Conservation (phyloP, 2,888 invertebrate genomes). For the Ceramica pisi region DNA sequence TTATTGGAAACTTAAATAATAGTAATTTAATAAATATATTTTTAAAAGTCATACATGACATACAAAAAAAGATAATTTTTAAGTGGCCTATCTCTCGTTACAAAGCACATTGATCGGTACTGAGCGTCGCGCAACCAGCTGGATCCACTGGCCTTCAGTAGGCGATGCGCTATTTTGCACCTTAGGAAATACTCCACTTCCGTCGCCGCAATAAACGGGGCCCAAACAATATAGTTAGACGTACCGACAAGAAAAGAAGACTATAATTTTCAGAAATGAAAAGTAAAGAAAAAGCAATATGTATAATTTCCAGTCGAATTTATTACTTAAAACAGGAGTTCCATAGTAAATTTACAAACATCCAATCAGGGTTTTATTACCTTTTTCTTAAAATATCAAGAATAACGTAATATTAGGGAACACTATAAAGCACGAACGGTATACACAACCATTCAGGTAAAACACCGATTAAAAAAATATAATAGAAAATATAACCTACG, state of each 20-base stretch:
- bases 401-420: background rate
- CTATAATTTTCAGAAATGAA: background rate
- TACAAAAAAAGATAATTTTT: no score
- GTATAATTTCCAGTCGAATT: conserved; percentile 1
- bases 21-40: no score
- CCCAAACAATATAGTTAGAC: no score
- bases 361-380: background rate
- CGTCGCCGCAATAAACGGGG: no score
- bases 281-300: background rate
- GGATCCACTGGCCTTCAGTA: no score
- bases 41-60: no score
- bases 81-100: no score
- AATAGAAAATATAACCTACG: background rate
- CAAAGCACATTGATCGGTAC: no score
- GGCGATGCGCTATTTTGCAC: background rate
- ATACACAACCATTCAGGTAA: background rate
- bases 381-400: conserved; percentile 6
- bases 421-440: conserved; percentile 11
- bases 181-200: no score
- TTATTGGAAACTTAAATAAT: no score
- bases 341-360: background rate
- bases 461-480: background rate
- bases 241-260: background rate
- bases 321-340: conserved; percentile 12
- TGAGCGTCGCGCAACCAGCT: no score